Evolutionary conservation across 2,797 vertebrate genomes (phyloP).

Genomic region (Dallia pectoralis): DNA sequence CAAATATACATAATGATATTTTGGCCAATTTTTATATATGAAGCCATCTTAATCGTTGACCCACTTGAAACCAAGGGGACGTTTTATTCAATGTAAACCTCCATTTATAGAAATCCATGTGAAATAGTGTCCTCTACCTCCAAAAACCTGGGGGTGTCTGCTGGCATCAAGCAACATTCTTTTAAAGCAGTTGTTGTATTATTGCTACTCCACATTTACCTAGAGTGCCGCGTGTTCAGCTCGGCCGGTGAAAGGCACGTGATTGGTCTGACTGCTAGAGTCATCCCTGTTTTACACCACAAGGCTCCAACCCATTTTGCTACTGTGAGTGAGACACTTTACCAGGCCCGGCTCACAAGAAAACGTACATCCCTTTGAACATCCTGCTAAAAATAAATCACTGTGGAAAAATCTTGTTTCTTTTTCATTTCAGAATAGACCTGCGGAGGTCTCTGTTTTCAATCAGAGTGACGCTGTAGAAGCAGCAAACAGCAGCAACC

Average conservation of each 20-base stretch:
- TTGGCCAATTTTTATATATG: background rate
- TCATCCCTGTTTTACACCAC: too few species aligned
- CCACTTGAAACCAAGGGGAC: background rate
- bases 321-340: too few species aligned
- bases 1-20: background rate
- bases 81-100: background rate
- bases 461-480: constrained; percentile 27
- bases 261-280: too few species aligned
- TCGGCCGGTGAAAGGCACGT: too few species aligned
- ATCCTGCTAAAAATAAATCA: background rate
- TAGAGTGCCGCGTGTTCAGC: too few species aligned
- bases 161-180: too few species aligned
- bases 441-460: constrained; percentile 36
- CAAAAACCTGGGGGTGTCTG: too few species aligned
- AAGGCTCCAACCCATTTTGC: too few species aligned
- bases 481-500: constrained; percentile 9
- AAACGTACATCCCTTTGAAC: constrained; percentile 4
- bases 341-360: too few species aligned
- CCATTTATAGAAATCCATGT: background rate
- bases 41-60: background rate
- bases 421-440: constrained; percentile 19
- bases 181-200: too few species aligned
- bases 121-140: background rate
- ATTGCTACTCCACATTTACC: too few species aligned
- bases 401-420: constrained; percentile 26